Percentiles rank a stretch among this genome's conserved stretches.
phyloP scores from a whole-genome alignment of 1,140 invertebrate genomes.

The Macrocentrus cingulum region DNA sequence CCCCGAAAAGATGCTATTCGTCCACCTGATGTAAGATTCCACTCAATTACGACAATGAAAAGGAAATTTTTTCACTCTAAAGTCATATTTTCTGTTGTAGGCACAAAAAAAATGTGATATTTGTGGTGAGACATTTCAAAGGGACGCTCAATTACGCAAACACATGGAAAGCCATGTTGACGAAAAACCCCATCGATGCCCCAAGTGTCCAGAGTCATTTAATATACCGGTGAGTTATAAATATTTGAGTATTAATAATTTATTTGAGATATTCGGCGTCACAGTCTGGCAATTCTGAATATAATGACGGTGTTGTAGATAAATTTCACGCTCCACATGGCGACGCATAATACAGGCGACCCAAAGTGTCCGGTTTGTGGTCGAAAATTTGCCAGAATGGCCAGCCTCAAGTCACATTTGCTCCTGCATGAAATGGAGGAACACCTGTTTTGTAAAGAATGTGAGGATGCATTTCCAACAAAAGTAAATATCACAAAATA shows the following conservation, averaged over 20 bases:
- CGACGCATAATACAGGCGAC: conserved; percentile 61
- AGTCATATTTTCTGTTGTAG: conserved; percentile 11
- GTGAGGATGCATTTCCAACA: conserved; percentile 69
- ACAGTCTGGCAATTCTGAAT: conserved; percentile 10
- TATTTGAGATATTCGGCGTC: background rate
- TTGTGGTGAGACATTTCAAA: conserved; percentile 62
- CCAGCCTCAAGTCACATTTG: conserved; percentile 73
- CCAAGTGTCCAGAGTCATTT: conserved; percentile 64
- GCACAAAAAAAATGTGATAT: conserved; percentile 53
- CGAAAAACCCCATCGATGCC: conserved; percentile 67
- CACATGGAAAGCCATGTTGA: conserved; percentile 64
- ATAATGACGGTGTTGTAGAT: conserved; percentile 40
- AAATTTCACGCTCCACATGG: conserved; percentile 67
- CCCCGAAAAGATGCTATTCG: conserved; percentile 36
- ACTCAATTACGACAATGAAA: conserved; percentile 8
- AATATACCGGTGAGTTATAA: conserved; percentile 61
- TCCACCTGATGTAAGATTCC: conserved; percentile 25
- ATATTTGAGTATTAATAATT: background rate
- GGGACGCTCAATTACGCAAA: conserved; percentile 58
- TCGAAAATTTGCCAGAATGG: conserved; percentile 66
- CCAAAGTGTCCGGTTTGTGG: conserved; percentile 69
- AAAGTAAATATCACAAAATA: conserved; percentile 57
- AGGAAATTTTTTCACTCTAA: background rate
- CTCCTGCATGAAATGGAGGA: conserved; percentile 71
- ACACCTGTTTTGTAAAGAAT: conserved; percentile 68